Conservation (phyloP, 92 coral and sea anemone species). For the Epizoanthus rinbou region DNA sequence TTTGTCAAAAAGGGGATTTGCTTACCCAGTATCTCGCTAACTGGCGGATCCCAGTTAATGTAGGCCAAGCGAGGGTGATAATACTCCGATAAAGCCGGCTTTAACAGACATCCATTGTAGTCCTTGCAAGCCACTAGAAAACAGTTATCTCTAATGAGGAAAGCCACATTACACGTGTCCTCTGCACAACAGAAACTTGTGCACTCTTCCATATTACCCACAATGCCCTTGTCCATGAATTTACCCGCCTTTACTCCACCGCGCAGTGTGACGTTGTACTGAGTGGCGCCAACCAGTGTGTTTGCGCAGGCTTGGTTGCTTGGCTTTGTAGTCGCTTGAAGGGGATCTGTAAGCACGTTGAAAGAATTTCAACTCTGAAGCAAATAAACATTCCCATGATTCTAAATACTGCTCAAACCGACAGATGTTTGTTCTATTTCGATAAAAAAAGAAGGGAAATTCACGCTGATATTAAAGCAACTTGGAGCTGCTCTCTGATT, state of each 20-base stretch:
- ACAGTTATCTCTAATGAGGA: constrained; percentile 83
- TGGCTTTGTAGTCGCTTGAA: constrained; percentile 63
- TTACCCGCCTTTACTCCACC: constrained; percentile 90
- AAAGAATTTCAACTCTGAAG: background rate
- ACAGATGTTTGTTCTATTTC: no score
- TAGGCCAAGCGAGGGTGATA: constrained; percentile 81
- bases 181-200: constrained; percentile 88
- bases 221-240: constrained; percentile 87
- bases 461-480: no score
- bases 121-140: constrained; percentile 93
- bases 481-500: no score
- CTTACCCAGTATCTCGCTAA: constrained; percentile 73
- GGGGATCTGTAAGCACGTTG: constrained; percentile 49
- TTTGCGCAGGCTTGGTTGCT: constrained; percentile 58
- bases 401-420: no score
- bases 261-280: constrained; percentile 78
- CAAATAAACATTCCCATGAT: no score
- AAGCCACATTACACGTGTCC: constrained; percentile 80
- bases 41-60: constrained; percentile 91
- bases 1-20: background rate
- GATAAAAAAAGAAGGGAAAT: no score
- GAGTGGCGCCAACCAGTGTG: constrained; percentile 64
- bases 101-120: constrained; percentile 74
- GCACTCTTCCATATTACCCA: constrained; percentile 79
- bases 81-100: constrained; percentile 77